These are phyloP conservation scores for Lytechinus pictus DNA, from an alignment of 35 echinoderm and acorn worm genomes.

Conservation along the genomic window DNA sequence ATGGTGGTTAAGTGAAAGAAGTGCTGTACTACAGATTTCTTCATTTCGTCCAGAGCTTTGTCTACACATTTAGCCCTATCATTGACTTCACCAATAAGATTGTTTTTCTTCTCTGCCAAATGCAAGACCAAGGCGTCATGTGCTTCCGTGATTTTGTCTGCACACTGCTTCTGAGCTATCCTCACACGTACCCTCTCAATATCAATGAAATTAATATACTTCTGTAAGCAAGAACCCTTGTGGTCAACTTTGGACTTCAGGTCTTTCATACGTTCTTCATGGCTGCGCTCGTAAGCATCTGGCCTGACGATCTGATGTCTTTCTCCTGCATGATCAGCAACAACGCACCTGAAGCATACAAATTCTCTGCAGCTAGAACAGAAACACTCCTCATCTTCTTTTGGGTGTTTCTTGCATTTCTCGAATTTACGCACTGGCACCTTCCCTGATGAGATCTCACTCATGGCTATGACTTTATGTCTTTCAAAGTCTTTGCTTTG, in stretches of 20 bases:
- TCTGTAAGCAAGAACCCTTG: neutral
- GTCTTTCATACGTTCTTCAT: neutral
- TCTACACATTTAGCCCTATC: neutral
- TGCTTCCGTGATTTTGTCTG: neutral
- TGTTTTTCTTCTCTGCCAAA: neutral
- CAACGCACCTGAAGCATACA: neutral
- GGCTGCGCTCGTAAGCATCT: neutral
- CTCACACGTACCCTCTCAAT: neutral
- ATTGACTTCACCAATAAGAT: neutral
- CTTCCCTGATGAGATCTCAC: neutral
- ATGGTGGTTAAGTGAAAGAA: neutral
- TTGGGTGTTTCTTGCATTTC: slow-evolving; percentile 18
- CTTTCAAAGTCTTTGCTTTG: neutral
- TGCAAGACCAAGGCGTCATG: neutral
- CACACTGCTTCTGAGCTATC: neutral
- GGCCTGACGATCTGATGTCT: neutral
- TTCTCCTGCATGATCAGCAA: neutral
- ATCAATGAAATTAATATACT: slow-evolving; percentile 23
- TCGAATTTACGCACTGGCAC: neutral
- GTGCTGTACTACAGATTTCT: neutral
- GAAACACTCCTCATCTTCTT: slow-evolving; percentile 21
- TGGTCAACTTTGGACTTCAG: neutral
- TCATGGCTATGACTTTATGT: neutral
- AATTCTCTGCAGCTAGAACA: neutral
- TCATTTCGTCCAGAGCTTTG: neutral